These are phyloP conservation scores for Pseudoips prasinana DNA, from an alignment of 2,888 invertebrate species.

Conservation along the genomic window DNA sequence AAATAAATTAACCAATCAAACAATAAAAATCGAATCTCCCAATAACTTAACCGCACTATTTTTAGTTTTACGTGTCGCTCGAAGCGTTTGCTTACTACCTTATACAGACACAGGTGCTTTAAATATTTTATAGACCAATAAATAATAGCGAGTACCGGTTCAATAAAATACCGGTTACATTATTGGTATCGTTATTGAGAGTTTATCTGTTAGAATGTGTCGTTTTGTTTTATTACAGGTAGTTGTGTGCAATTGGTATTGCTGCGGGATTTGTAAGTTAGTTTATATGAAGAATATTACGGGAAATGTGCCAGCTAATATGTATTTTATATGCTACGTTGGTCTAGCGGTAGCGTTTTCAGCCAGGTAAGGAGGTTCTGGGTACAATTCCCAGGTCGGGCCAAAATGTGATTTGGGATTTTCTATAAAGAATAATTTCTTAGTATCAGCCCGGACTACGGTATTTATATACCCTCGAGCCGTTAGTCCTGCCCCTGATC, in stretches of 20 bases:
- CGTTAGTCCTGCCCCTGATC: too few species aligned
- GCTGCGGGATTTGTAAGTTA: too few species aligned
- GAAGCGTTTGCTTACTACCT: conserved; percentile 28
- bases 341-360: too few species aligned
- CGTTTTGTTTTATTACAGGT: conserved; percentile 11
- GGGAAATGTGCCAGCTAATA: too few species aligned
- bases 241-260: conserved; percentile 1
- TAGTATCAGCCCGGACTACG: too few species aligned
- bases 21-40: not conserved
- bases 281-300: not conserved
- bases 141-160: conserved; percentile 44
- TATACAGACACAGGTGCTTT: conserved; percentile 59
- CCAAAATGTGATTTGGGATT: too few species aligned
- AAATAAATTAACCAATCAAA: too few species aligned
- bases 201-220: conserved; percentile 5
- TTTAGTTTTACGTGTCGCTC: conserved; percentile 23
- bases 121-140: conserved; percentile 60
- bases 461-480: too few species aligned
- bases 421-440: too few species aligned
- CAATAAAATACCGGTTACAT: conserved; percentile 29
- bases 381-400: too few species aligned
- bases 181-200: conserved; percentile 9
- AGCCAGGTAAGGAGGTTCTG: too few species aligned
- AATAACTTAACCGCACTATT: not conserved
- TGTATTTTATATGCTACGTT: too few species aligned